Percentiles rank a stretch among this genome's conserved stretches.
These are phyloP conservation scores for Andricus curvator DNA, from an alignment of 2,888 invertebrate species.

Conservation along the genomic window DNA sequence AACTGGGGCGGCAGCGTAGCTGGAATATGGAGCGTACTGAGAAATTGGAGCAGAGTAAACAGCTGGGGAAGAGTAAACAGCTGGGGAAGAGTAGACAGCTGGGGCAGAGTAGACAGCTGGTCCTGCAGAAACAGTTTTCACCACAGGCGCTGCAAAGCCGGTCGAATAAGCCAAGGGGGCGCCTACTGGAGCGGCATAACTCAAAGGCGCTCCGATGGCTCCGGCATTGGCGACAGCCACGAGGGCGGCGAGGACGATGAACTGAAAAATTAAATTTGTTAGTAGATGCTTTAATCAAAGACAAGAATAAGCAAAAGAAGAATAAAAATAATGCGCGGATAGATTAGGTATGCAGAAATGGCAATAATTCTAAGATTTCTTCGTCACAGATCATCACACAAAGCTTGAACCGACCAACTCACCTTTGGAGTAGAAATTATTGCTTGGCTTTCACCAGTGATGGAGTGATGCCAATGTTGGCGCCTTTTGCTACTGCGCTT, in stretches of 20 bases:
- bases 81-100: neutral
- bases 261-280: constrained; percentile 12
- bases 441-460: too few species aligned
- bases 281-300: neutral
- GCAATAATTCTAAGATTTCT: too few species aligned
- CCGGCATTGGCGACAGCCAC: constrained; percentile 21
- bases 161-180: constrained; percentile 15
- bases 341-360: too few species aligned
- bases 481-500: too few species aligned
- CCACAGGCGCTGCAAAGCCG: neutral
- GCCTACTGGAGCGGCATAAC: neutral
- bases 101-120: neutral
- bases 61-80: neutral
- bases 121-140: too few species aligned
- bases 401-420: too few species aligned
- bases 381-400: too few species aligned
- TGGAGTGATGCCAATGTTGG: too few species aligned
- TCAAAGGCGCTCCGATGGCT: neutral
- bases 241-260: constrained; percentile 33
- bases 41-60: neutral
- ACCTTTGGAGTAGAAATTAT: too few species aligned
- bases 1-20: neutral
- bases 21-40: neutral
- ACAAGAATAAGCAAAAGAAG: too few species aligned
- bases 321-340: too few species aligned